Conservation (phyloP, 2,797 vertebrate genomes). For the Silurus lanzhouensis region DNA sequence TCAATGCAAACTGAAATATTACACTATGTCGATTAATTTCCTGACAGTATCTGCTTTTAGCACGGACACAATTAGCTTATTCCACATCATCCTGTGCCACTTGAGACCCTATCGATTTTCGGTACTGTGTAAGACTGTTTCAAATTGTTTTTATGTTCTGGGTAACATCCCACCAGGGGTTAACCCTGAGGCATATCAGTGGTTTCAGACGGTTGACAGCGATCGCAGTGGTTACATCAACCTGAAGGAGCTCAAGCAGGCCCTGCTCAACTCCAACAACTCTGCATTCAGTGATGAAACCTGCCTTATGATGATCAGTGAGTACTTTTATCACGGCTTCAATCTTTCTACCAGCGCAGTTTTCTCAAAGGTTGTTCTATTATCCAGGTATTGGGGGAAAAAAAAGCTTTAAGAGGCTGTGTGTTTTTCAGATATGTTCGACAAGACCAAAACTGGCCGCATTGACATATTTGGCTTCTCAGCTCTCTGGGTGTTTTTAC, state of each 20-base stretch:
- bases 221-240: slow-evolving; percentile 91
- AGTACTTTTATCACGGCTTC: slow-evolving; percentile 63
- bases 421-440: slow-evolving; percentile 87
- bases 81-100: neutral
- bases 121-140: neutral
- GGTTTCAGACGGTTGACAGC: slow-evolving; percentile 88
- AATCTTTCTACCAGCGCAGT: neutral
- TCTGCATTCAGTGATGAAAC: slow-evolving; percentile 91
- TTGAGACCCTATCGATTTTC: neutral
- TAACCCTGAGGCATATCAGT: slow-evolving; percentile 87
- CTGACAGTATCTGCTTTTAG: neutral
- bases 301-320: slow-evolving; percentile 95
- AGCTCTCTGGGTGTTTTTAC: slow-evolving; percentile 86
- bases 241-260: slow-evolving; percentile 90
- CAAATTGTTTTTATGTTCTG: slow-evolving; percentile 55
- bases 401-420: neutral
- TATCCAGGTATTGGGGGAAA: neutral
- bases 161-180: slow-evolving; percentile 81
- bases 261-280: slow-evolving; percentile 94
- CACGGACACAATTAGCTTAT: neutral
- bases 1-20: neutral
- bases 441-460: slow-evolving; percentile 84
- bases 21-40: neutral
- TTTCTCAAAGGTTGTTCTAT: neutral
- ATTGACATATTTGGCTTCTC: slow-evolving; percentile 91